Percentiles rank a stretch among this genome's conserved stretches.
These are phyloP conservation scores for Pangasius sanitwongsei DNA, from an alignment of 2,797 vertebrate genomes.

Conservation along the genomic window DNA sequence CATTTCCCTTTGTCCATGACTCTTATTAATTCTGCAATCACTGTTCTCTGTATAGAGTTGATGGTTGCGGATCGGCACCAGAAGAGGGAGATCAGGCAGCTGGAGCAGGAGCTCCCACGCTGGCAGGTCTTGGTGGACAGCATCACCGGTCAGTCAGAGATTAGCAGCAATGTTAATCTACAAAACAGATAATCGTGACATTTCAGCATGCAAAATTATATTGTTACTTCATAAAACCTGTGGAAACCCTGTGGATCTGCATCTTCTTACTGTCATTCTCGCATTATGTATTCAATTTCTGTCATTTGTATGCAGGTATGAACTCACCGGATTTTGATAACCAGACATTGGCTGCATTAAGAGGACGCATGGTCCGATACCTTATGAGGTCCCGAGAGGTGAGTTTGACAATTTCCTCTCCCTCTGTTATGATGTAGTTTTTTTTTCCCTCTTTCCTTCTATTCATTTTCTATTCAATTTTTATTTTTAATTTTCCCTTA, in stretches of 20 bases:
- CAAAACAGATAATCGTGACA: not conserved
- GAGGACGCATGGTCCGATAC: slow-evolving; percentile 96
- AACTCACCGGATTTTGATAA: slow-evolving; percentile 96
- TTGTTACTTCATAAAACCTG: not conserved
- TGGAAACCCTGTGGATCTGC: not conserved
- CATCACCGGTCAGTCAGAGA: slow-evolving; percentile 82
- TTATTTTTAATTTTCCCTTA: not conserved
- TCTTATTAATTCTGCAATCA: slow-evolving; percentile 1
- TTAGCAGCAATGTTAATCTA: not conserved
- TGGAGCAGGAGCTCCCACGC: slow-evolving; percentile 93
- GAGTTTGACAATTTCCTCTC: slow-evolving; percentile 30
- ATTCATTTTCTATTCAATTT: not conserved
- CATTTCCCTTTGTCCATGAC: not conserved
- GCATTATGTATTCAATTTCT: not conserved
- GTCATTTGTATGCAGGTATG: slow-evolving; percentile 78
- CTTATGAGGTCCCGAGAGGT: slow-evolving; percentile 96
- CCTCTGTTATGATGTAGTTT: not conserved
- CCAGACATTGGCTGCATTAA: slow-evolving; percentile 90
- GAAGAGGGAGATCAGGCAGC: slow-evolving; percentile 91
- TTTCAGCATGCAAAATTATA: not conserved
- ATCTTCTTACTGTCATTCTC: not conserved
- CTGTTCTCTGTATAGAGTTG: slow-evolving; percentile 75
- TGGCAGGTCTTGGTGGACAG: slow-evolving; percentile 96
- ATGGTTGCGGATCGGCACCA: slow-evolving; percentile 93
- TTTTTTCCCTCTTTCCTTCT: not conserved